Percentiles rank a stretch among this genome's conserved stretches.
Conservation (phyloP, 2,888 invertebrate species). For the Drosophila acutilabella region DNA sequence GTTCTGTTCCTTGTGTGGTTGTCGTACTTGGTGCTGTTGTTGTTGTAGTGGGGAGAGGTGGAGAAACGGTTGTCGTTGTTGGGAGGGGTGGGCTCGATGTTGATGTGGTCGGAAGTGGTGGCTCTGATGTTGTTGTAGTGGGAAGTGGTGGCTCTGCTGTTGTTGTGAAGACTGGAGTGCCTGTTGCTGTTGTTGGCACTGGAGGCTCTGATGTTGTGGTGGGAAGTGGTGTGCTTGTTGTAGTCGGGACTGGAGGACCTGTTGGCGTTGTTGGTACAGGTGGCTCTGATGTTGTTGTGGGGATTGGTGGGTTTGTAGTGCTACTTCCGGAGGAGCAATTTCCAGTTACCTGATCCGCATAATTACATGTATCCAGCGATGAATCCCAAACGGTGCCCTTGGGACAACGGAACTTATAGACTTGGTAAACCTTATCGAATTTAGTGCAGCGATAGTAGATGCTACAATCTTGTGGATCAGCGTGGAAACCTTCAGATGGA, state of each 20-base stretch:
- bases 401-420: constrained; percentile 86
- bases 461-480: constrained; percentile 86
- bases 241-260: too few species aligned
- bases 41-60: constrained; percentile 9
- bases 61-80: too few species aligned
- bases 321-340: constrained; percentile 78
- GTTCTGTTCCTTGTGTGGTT: constrained; percentile 41
- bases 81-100: too few species aligned
- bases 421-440: constrained; percentile 84
- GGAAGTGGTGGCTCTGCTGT: too few species aligned
- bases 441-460: constrained; percentile 87
- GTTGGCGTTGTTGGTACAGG: too few species aligned
- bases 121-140: too few species aligned
- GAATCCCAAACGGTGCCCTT: constrained; percentile 87
- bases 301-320: constrained; percentile 43
- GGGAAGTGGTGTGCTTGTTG: too few species aligned
- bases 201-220: too few species aligned
- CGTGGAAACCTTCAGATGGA: constrained; percentile 84
- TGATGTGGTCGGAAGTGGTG: too few species aligned
- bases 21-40: constrained; percentile 41
- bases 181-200: too few species aligned
- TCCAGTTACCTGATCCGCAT: constrained; percentile 80
- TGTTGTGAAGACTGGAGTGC: too few species aligned
- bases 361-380: constrained; percentile 86
- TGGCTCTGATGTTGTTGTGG: constrained; percentile 22